Base-by-base conservation (phyloP, 2,888 invertebrate genomes). In the Eudasyphora cyanicolor region DNA sequence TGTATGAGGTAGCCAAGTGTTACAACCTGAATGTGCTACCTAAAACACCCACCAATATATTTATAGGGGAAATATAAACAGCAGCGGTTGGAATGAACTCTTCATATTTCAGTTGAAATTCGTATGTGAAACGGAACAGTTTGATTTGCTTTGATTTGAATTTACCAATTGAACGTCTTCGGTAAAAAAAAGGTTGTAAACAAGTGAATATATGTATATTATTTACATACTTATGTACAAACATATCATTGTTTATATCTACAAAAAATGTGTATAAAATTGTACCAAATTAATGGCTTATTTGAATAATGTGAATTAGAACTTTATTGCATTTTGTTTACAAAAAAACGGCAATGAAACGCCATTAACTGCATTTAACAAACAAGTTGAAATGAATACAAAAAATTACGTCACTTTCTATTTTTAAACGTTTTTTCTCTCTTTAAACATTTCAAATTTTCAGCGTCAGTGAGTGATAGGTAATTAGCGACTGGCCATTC, bases 71-170 rank as follows among this genome's bases (percentile, higher is more conserved):
- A 32, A 17, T 17, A 62, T 71, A 75, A 83, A 74, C 71, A 80
- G 54, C 67, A 67, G 67, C 17, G 24, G 12, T 42, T 42, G 10
- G 42, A 54, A 17, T 10, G 29, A 78, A 75, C 70, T 70, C 12
- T 51, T 86, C 85, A 38, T 76, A 84, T 86, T 86, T 90, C 85
- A 89, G 90, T 89, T 87, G 84, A 85, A 86, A 86, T 81, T 87
- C 83, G 86, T 76, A 85, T 85, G 84, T 82, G 87, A 87, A 83
- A 86, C 86, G 80, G 86, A 82, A 82, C 86, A 88, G 89, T 76
- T 81, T 69, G 21, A 19, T 69, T 29, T 57, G 27, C 24, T 27
- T 57, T 24, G 27, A 57, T 2, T 10, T 54, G n/a, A n/a, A n/a
- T 45, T 45, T 67, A 21, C 38, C 67, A 67, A 42, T 24, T 14